phyloP scores from a whole-genome alignment of 2,888 invertebrate genomes.

The Macrosiphum euphorbiae region DNA sequence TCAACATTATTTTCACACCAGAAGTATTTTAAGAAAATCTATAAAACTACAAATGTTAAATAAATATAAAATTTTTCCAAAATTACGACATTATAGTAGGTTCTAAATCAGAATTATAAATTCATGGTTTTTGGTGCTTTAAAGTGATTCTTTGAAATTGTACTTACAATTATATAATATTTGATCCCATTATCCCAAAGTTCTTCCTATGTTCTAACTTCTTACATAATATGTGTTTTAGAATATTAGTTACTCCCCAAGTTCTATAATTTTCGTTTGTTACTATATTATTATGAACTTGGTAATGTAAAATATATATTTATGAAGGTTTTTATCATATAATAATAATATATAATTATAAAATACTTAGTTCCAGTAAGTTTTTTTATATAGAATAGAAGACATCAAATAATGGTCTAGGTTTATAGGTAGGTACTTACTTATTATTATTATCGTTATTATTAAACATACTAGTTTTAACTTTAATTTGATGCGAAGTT shows the following conservation, averaged over 20 bases:
- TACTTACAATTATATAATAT: background rate
- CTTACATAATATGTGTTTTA: background rate
- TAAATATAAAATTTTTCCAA: background rate
- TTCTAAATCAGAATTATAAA: background rate
- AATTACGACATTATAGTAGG: background rate
- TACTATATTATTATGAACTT: background rate
- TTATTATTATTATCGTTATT: background rate
- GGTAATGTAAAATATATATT: background rate
- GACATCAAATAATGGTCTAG: background rate
- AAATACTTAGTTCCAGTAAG: background rate
- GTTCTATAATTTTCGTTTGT: background rate
- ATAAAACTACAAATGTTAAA: background rate
- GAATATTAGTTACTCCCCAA: background rate
- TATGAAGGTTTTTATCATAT: background rate
- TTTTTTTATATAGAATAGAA: background rate
- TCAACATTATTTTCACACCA: background rate
- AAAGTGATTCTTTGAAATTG: background rate
- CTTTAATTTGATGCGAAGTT: too few relatives aligned
- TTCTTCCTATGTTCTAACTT: background rate
- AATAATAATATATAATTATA: background rate
- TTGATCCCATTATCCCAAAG: background rate
- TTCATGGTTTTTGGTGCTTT: background rate
- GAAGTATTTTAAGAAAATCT: background rate
- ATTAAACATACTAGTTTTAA: too few relatives aligned
- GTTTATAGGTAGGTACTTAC: background rate